Base-by-base conservation (phyloP, 2,797 vertebrate genomes). In the Alfaro cultratus region DNA sequence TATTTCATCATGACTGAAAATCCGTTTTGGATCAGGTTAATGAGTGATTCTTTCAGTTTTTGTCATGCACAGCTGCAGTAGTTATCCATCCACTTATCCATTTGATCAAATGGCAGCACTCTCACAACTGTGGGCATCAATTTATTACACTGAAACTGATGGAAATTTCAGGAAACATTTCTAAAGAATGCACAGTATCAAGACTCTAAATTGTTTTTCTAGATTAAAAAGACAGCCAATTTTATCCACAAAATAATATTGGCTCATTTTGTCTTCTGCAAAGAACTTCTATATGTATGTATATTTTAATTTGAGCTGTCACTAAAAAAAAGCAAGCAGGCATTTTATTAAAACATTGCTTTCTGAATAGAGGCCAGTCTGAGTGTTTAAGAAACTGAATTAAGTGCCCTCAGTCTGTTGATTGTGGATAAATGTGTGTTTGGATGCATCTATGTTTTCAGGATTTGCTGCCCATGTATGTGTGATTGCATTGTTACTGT, bases 11-110 rank as follows among this genome's bases (percentile, higher is more conserved):
- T 3, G 7, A 12, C 45, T 23, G 34, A 47, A 21, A 81, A 70
- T 55, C 10, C 75, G 49, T 45, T 62, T 49, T 76, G 0, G 2
- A 76, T 80, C 75, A 73, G 57, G 43, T 81, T 77, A 73, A 80
- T 79, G 31, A 29, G 18, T 77, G 67, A 77, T 70, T 82, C 8
- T 68, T 51, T 57, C 23, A 11, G 68, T 5, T 79, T 43, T 55
- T 70, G 12, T 57, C n/a, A 78, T 49, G 39, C 29, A 77, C 64
- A 77, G 71, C 77, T 76, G 57, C 21, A 64, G 29, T 57, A 23
- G 53, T 78, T 76, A 73, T 76, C 26, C 4, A 31, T 78, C 15
- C 46, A 79, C 74, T 34, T 36, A 80, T 75, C 47, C 41, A 13
- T 55, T 76, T 76, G 13, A 29, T 15, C 16, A 46, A 70, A 55